Percentiles rank a stretch among this genome's conserved stretches.
phyloP scores from a whole-genome alignment of 2,113 vertebrate genomes.

The Sander vitreus region DNA sequence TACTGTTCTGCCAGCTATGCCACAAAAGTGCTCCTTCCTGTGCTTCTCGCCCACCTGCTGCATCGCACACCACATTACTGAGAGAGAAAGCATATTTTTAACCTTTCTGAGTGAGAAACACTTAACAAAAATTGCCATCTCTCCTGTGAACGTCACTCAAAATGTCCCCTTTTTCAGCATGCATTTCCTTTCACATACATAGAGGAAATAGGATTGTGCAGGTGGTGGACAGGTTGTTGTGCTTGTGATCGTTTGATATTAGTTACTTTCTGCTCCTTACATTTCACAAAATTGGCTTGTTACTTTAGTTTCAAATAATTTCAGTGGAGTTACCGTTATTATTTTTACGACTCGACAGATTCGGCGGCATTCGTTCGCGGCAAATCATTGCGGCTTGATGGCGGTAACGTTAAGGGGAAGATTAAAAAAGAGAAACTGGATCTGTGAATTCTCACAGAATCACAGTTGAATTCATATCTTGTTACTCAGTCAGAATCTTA shows the following conservation, averaged over 20 bases:
- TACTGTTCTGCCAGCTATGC: conserved; percentile 38
- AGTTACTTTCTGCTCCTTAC: not conserved
- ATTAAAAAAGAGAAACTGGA: too few relatives aligned
- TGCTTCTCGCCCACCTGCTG: conserved; percentile 65
- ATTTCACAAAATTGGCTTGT: too few relatives aligned
- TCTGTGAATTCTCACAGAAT: too few relatives aligned
- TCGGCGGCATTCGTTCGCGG: too few relatives aligned
- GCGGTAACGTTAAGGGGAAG: too few relatives aligned
- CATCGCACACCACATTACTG: not conserved
- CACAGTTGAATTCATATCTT: too few relatives aligned
- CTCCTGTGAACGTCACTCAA: conserved; percentile 34
- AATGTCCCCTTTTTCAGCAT: conserved; percentile 1
- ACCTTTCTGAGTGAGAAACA: conserved; percentile 54
- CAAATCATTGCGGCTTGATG: too few relatives aligned
- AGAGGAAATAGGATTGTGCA: not conserved
- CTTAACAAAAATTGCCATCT: conserved; percentile 43
- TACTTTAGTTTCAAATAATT: too few relatives aligned
- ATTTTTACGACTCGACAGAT: too few relatives aligned
- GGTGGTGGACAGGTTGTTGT: not conserved
- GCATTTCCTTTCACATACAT: not conserved
- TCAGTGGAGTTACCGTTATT: too few relatives aligned
- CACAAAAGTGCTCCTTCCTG: conserved; percentile 60
- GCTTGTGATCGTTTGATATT: conserved; percentile 30
- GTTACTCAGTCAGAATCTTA: too few relatives aligned
- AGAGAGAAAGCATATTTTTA: conserved; percentile 54